A percentile compares a stretch with the other conserved stretches of the same genome.
phyloP scores from a whole-genome alignment of 2,888 invertebrate genomes.

The Drosophila suboccidentalis region DNA sequence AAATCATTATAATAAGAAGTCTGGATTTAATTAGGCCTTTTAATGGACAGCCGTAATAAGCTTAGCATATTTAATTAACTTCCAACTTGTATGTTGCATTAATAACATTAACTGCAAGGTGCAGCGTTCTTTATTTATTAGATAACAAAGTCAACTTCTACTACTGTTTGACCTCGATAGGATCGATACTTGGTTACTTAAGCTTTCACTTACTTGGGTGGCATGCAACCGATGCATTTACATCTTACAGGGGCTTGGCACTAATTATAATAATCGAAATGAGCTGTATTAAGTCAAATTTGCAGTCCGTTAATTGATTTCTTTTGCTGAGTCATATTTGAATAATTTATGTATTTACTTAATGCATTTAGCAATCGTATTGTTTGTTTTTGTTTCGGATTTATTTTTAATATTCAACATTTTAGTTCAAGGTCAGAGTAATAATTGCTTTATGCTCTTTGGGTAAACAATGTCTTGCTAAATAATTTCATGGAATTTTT shows the following conservation, averaged over 20 bases:
- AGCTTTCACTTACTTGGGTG: constrained; percentile 36
- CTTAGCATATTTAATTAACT: constrained; percentile 16
- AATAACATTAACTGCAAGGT: constrained; percentile 25
- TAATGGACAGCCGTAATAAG: background rate
- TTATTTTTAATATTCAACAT: constrained; percentile 9
- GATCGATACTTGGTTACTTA: constrained; percentile 15
- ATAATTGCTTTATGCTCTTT: constrained; percentile 16
- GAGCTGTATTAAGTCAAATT: background rate
- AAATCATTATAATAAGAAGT: background rate
- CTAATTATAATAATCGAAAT: constrained; percentile 4
- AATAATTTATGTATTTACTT: constrained; percentile 20
- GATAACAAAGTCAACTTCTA: constrained; percentile 13
- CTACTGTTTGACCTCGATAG: constrained; percentile 35
- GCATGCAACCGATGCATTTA: constrained; percentile 5
- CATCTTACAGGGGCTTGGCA: constrained; percentile 2
- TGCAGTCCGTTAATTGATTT: constrained; percentile 6
- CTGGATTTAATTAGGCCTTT: background rate
- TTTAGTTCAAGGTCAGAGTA: constrained; percentile 19
- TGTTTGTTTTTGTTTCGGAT: constrained; percentile 1
- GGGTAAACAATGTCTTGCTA: constrained; percentile 2
- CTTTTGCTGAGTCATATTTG: constrained; percentile 11
- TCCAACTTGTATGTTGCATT: constrained; percentile 21
- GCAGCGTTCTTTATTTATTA: constrained; percentile 20
- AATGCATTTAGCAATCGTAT: constrained; percentile 17
- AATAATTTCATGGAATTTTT: constrained; percentile 1